Evolutionary conservation across 2,113 vertebrate species (phyloP), one percentile per base, ranked within the genome.

Genomic region (Percina caprodes): DNA sequence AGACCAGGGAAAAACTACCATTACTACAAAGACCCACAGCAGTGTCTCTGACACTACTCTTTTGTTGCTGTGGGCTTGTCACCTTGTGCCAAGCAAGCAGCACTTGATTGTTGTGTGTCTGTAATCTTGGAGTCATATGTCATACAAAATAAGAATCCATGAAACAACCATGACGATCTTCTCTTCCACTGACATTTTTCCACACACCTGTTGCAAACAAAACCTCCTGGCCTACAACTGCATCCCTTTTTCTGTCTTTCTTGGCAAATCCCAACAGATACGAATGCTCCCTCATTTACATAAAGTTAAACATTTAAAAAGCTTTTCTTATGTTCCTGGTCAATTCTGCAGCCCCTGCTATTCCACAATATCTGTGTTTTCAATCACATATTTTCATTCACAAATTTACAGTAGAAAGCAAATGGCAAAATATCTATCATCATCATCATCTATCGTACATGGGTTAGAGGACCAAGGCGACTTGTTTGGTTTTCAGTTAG

Each of bases 131-230:
- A 61, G 45, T 54, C 9, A 8, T 26, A 56, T 33, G 14, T 45
- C 63, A 80, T 24, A 60, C 66, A 66, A 66, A 49, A 3, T 0
- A 77, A 79, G n/a, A 77, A 77, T 60, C 39, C 11, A 9, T 62
- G 2, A 48, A 63, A 52, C 10, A 79, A 66, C 23, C 23, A 3
- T 39, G 30, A 16, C 6, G 2, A 35, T 70, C 59, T 54, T 73
- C n/a, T 74, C 18, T 74, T 33, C 24, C 39, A 55, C 16, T 3
- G 4, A 51, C 16, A 62, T 39, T 42, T 65, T 26, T 55, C 33
- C n/a, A 14, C 18, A 54, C 12, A 14, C 6, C 46, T 7, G 13
- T 3, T 30, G 56, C 56, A 10, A 23, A 77, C 6, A 33, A 54
- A 60, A 42, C 1, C 3, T 33, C 13, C 9, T 39, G 21, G 13